These are phyloP conservation scores for Eupithecia subumbrata DNA, from an alignment of 2,888 invertebrate genomes.

Conservation along the genomic window DNA sequence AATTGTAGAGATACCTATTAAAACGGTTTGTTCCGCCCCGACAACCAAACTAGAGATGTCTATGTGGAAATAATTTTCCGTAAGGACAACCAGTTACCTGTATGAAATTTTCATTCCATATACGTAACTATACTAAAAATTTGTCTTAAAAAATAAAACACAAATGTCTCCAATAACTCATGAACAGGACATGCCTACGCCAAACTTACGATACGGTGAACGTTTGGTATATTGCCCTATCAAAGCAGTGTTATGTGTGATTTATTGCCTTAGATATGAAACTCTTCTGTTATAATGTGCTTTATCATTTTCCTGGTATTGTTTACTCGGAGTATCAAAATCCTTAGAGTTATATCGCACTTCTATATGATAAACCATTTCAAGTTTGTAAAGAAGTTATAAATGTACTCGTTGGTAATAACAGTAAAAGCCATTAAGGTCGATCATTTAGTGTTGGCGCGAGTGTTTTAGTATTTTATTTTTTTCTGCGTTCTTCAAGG, in stretches of 20 bases:
- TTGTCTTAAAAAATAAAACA: no score
- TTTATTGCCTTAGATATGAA: slow-evolving; percentile 34
- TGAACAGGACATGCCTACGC: background rate
- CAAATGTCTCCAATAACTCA: background rate
- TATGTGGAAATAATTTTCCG: no score
- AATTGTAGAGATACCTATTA: no score
- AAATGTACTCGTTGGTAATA: background rate
- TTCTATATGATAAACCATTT: background rate
- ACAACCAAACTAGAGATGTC: no score
- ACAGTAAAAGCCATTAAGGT: background rate
- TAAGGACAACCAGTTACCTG: no score
- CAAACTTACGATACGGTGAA: background rate
- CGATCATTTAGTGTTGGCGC: no score
- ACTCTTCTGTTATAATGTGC: slow-evolving; percentile 45
- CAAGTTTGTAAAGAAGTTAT: background rate
- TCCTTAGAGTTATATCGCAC: background rate
- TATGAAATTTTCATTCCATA: no score
- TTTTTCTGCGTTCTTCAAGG: no score
- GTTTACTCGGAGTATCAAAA: slow-evolving; percentile 19
- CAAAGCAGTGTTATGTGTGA: slow-evolving; percentile 19
- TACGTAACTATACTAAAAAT: no score
- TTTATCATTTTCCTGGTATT: slow-evolving; percentile 47
- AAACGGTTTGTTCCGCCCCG: no score
- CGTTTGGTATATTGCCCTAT: slow-evolving; percentile 9
- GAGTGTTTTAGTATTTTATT: no score